Base-by-base conservation (phyloP, 1,140 invertebrate genomes). In the Archegozetes longisetosus region DNA sequence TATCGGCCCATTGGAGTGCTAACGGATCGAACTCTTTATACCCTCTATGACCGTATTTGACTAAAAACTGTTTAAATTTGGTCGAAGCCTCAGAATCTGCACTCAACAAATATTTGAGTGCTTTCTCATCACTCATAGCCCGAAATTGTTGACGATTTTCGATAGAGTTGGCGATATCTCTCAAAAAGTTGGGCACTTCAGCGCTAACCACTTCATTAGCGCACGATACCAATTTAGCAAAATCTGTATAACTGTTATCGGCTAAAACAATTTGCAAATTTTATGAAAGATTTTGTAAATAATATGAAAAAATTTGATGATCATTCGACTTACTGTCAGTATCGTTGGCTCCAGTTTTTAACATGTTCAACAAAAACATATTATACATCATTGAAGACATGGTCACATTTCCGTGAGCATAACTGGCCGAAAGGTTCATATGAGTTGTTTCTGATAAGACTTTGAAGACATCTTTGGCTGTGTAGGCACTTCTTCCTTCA, bases 1-100 rank as follows among this genome's bases (percentile, higher is more conserved):
- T 76, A 58, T 80, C 71, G 6, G 69, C 70, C 85, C 85, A 87
- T 1, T 83, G 79, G 61, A 80, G 77, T 2, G 77, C 75, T 2
- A 69, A 68, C 1, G 85, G 67, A 66, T 86, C 84, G 65, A 85
- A 77, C 81, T 89, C 86, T 71, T 80, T 78, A 27, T 84, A 72
- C 63, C 79, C 78, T 63, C 85, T 76, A 70, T 88, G 82, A 1
- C 84, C 85, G 67, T 87, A 82, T 61, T 75, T 72, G n/a, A 77
- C 64, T n/a, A 87, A 69, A 67, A 88, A 85, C 3, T 71, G 62
- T 1, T 74, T 63, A 27, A 84, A 77, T 17, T 69, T 61, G 49
- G 77, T 71, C 3, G 78, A 71, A 56, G 47, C n/a, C 22, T 47
- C 56, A n/a, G 17, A 14, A 17, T 27, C 40, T 6, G 23, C 14